Conservation (phyloP, 2,113 vertebrate genomes). For the Melanotaenia duboulayi region DNA sequence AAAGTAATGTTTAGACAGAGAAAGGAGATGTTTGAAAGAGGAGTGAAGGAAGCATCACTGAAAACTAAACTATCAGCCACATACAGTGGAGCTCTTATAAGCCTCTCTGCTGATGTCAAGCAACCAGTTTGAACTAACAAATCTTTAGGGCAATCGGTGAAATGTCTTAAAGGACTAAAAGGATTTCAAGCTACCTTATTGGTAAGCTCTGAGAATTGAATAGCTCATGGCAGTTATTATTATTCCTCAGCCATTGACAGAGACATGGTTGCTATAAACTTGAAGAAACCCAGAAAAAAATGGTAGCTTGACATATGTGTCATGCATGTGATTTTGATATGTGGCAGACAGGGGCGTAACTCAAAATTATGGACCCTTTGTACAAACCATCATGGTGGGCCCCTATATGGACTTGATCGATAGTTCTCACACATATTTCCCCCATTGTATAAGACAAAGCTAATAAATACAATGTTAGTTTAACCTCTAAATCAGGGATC, state of each 20-base stretch:
- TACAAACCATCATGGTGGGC: no score
- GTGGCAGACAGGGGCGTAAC: no score
- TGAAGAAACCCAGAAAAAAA: background rate
- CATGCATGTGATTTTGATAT: no score
- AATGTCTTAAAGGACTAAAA: background rate
- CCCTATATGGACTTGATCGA: no score
- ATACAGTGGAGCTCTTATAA: background rate
- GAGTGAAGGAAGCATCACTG: background rate
- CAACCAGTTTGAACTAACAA: background rate
- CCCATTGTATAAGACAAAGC: no score
- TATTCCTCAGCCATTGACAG: background rate
- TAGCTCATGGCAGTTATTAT: background rate
- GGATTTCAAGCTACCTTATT: background rate
- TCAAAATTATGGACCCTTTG: no score
- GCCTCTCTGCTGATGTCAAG: background rate
- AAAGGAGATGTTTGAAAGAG: background rate
- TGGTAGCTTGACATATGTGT: no score
- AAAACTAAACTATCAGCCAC: background rate
- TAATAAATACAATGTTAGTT: no score
- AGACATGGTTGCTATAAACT: no score
- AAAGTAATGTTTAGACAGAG: background rate
- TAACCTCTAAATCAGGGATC: no score
- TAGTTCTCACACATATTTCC: no score
- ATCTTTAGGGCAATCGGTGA: background rate
- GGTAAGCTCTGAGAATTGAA: background rate